Base-by-base conservation (phyloP, 1,140 invertebrate genomes). In the Lycorma delicatula region DNA sequence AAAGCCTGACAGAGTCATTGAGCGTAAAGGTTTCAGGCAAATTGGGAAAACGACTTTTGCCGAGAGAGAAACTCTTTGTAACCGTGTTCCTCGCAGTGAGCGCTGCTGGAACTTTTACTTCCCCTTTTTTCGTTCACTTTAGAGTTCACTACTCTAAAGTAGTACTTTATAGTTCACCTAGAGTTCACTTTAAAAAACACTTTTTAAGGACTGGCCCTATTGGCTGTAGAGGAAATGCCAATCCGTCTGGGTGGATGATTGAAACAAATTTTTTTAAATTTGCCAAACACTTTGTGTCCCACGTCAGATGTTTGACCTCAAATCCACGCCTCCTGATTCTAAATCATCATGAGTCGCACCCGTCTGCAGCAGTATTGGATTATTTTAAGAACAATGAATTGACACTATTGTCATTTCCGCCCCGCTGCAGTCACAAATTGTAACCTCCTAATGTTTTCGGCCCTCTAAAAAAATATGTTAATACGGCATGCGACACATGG, bases 171-270 rank as follows among this genome's bases (percentile, higher is more conserved):
- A 61, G 73, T 25, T 75, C 73, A 60, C 69, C 72, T 2, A 28
- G 70, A 58, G 64, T 70, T 1, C 62, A 69, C 47, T 74, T 65
- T 56, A 62, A 71, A 29, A 64, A 70, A 13, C 68, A 73, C 60
- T n/a, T n/a, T 55, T 54, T 78, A 5, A 66, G 63, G 41, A 70
- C 70, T 65, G 73, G 68, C 16, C 74, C 74, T 29, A 4, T 66
- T 26, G 67, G 66, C 18, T 64, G 52, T 54, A 49, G 50, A 46
- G 72, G 70, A 48, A 56, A 51, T 59, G 68, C 59, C 29, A n/a
- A n/a, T n/a, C n/a, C n/a, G n/a, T n/a, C n/a, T n/a, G 70, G 69
- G 3, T 73, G 71, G 71, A 74, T 74, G 69, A 67, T 70, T 47
- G 69, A n/a, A 25, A 64, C 63, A 60, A 25, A 47, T 51, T 73